Evolutionary conservation across 2,113 vertebrate genomes (phyloP).

Genomic region (Cololabis saira): DNA sequence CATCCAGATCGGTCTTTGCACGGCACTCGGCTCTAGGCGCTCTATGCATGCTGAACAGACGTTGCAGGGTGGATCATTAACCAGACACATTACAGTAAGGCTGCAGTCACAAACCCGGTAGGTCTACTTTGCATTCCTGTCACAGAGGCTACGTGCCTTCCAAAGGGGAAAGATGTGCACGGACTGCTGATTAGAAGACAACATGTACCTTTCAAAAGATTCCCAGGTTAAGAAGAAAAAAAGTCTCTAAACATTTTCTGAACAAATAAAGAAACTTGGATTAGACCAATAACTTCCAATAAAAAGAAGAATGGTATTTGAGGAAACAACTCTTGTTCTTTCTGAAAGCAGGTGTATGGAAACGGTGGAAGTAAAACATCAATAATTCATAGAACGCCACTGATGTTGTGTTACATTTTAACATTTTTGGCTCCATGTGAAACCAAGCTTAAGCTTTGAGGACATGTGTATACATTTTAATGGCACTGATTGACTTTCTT

Average conservation of each 20-base stretch:
- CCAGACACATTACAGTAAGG: constrained; percentile 44
- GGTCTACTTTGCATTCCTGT: constrained; percentile 80
- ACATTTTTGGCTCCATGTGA: constrained; percentile 55
- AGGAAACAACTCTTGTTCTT: not conserved
- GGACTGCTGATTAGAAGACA: constrained; percentile 55
- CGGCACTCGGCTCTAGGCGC: constrained; percentile 2
- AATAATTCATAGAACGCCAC: constrained; percentile 71
- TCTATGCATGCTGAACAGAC: constrained; percentile 29
- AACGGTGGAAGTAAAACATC: constrained; percentile 26
- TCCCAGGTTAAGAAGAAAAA: constrained; percentile 46
- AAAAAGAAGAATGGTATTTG: not conserved
- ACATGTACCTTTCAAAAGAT: constrained; percentile 34
- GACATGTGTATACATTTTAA: constrained; percentile 73
- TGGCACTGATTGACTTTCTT: constrained; percentile 65
- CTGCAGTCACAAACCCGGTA: constrained; percentile 38
- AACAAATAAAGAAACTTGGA: not conserved
- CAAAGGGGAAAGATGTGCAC: constrained; percentile 60
- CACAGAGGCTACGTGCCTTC: constrained; percentile 79
- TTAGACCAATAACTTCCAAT: not conserved
- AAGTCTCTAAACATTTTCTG: constrained; percentile 34
- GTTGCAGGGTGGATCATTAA: constrained; percentile 75
- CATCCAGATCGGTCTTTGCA: constrained; percentile 3
- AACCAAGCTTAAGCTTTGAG: constrained; percentile 43
- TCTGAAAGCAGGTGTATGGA: constrained; percentile 5
- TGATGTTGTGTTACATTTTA: constrained; percentile 68